A percentile compares a stretch with the other conserved stretches of the same genome.
Evolutionary conservation across 1,140 invertebrate genomes (phyloP).

Genomic region (Neotoxoptera formosana): DNA sequence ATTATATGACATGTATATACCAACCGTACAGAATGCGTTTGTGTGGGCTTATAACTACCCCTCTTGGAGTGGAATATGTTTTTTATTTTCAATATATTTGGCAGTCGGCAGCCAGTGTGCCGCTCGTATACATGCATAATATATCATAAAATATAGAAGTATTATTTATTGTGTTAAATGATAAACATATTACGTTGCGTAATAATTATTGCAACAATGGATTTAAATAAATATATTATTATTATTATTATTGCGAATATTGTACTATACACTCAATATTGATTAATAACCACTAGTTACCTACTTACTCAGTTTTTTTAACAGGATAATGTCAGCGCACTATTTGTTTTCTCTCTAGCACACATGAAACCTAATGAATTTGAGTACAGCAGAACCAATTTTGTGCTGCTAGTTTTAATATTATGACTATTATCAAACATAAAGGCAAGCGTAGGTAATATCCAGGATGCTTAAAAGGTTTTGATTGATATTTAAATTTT

Average conservation of each 20-base stretch:
- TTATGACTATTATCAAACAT: no score
- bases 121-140: neutral
- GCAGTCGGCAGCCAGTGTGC: neutral
- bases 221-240: neutral
- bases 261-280: neutral
- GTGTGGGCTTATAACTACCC: neutral
- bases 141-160: neutral
- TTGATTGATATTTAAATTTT: no score
- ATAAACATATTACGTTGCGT: neutral
- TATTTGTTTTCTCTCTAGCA: neutral
- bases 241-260: neutral
- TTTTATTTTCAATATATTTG: neutral
- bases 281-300: neutral
- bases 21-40: neutral
- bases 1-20: neutral
- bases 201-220: neutral
- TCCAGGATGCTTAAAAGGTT: neutral
- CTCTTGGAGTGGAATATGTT: neutral
- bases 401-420: neutral
- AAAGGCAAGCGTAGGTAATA: no score
- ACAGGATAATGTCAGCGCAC: neutral
- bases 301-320: neutral
- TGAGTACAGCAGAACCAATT: neutral
- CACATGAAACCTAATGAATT: neutral
- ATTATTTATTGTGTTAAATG: neutral